Percentiles rank a stretch among this genome's conserved stretches.
These are phyloP conservation scores for Brachionus paranguensis DNA, from an alignment of 1,140 invertebrate genomes.

Conservation along the genomic window DNA sequence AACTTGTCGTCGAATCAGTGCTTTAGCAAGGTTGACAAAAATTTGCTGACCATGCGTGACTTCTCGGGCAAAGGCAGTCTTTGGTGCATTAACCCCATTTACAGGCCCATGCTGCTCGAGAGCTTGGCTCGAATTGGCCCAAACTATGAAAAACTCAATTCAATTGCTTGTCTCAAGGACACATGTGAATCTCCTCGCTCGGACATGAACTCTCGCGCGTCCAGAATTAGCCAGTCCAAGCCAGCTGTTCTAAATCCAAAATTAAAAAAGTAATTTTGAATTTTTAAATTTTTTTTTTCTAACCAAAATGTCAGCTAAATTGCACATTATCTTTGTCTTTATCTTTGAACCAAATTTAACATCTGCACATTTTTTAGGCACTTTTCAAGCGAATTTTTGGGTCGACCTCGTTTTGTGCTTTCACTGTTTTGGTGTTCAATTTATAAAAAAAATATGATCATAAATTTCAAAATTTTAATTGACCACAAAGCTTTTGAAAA, in stretches of 20 bases:
- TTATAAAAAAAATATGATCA: no score
- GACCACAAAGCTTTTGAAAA: no score
- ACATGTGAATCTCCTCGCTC: not conserved
- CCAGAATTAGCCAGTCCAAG: not conserved
- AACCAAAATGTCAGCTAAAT: not conserved
- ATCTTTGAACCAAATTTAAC: no score
- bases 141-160: not conserved
- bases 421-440: no score
- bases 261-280: not conserved
- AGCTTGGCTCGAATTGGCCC: not conserved
- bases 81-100: slow-evolving; percentile 8
- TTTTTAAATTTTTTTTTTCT: not conserved
- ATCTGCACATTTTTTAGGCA: no score
- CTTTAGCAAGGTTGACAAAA: slow-evolving; percentile 32
- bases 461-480: no score
- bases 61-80: slow-evolving; percentile 35
- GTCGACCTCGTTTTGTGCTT: no score
- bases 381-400: no score
- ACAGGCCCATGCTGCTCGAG: not conserved
- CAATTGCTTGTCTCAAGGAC: not conserved
- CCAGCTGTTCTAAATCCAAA: slow-evolving; percentile 19
- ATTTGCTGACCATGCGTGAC: slow-evolving; percentile 27
- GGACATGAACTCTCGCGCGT: not conserved
- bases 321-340: no score
- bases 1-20: not conserved